A percentile compares a stretch with the other conserved stretches of the same genome.
Conservation (phyloP, 1,140 invertebrate species). For the Antheraea pernyi region DNA sequence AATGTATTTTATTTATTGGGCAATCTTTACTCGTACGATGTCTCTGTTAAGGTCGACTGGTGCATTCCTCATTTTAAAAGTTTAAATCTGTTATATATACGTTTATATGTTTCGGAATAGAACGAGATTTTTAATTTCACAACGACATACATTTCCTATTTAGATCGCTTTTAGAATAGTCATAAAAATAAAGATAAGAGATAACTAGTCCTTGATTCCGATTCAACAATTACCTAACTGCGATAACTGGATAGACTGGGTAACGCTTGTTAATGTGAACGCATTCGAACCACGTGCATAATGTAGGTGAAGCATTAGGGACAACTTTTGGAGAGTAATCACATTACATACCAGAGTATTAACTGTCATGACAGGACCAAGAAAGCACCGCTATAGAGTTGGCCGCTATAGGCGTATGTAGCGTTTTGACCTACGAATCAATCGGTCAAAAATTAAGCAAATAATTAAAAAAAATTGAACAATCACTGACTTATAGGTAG, state of each 20-base stretch:
- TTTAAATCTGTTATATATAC: not conserved
- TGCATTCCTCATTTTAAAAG: conserved; percentile 3
- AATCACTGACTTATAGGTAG: no score
- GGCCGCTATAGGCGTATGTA: no score
- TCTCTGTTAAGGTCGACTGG: conserved; percentile 9
- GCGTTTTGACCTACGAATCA: no score
- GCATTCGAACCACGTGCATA: no score
- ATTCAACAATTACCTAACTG: not conserved
- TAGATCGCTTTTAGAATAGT: not conserved
- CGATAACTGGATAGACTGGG: not conserved
- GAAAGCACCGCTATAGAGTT: no score
- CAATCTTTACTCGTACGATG: not conserved
- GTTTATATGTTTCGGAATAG: not conserved
- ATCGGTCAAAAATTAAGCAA: no score
- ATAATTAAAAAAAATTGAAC: no score
- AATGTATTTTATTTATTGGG: conserved; percentile 2
- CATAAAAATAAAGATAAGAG: not conserved
- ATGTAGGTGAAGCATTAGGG: no score
- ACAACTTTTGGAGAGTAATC: no score
- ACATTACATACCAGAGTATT: no score
- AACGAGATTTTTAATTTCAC: not conserved
- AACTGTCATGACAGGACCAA: no score
- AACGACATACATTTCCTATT: not conserved
- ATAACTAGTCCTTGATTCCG: not conserved
- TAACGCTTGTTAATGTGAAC: no score